Percentiles rank a stretch among this genome's conserved stretches.
Evolutionary conservation across 1,140 invertebrate species (phyloP).

Genomic region (Drosophila cardini): DNA sequence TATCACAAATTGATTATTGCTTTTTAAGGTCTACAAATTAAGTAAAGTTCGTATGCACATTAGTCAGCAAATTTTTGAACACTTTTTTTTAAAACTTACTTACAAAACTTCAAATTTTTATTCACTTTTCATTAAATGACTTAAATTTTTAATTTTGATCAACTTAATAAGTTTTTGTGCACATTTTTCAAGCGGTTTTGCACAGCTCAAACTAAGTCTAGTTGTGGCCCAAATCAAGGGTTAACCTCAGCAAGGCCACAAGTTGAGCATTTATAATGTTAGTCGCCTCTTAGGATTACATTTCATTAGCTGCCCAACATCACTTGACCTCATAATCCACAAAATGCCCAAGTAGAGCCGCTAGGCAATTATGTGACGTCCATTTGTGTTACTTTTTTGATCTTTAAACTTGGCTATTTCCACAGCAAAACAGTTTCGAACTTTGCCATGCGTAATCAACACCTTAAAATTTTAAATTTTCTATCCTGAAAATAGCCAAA

Average conservation of each 20-base stretch:
- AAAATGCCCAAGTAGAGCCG: slow-evolving; percentile 27
- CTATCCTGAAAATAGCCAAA: not conserved
- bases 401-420: too few species aligned
- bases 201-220: slow-evolving; percentile 14
- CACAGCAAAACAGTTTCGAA: slow-evolving; percentile 12
- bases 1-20: too few species aligned
- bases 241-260: slow-evolving; percentile 21
- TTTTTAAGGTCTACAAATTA: too few species aligned
- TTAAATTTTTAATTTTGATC: too few species aligned
- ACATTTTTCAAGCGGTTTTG: too few species aligned
- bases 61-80: too few species aligned
- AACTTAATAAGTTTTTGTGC: too few species aligned
- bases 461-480: slow-evolving; percentile 56
- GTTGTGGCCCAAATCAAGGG: not conserved
- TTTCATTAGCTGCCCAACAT: slow-evolving; percentile 52
- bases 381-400: not conserved
- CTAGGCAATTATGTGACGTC: slow-evolving; percentile 47
- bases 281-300: slow-evolving; percentile 48
- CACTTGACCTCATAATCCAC: slow-evolving; percentile 53
- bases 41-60: too few species aligned
- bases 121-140: too few species aligned
- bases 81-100: too few species aligned
- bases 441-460: slow-evolving; percentile 65
- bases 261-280: slow-evolving; percentile 17
- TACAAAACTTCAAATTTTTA: too few species aligned